Percentiles rank a stretch among this genome's conserved stretches.
These are phyloP conservation scores for Epizoanthus rinbou DNA, from an alignment of 92 coral and sea anemone species.

Conservation along the genomic window DNA sequence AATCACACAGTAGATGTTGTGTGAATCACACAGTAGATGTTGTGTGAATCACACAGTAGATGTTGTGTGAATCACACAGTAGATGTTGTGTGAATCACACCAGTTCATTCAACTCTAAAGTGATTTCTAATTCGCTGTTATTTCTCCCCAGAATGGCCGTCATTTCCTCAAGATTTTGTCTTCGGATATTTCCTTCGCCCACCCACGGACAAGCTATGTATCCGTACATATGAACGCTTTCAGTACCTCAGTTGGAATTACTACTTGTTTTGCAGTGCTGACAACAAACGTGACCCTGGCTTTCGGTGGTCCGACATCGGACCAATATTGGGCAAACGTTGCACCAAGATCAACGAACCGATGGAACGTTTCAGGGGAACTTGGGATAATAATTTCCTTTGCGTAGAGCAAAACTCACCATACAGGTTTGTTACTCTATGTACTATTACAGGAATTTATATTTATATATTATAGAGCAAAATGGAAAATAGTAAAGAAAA, in stretches of 20 bases:
- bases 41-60: too few species aligned
- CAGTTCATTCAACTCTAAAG: too few species aligned
- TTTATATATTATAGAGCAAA: neutral
- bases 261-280: slow-evolving; percentile 77
- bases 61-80: too few species aligned
- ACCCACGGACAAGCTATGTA: slow-evolving; percentile 62
- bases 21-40: too few species aligned
- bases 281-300: slow-evolving; percentile 74
- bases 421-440: slow-evolving; percentile 65
- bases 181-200: slow-evolving; percentile 65
- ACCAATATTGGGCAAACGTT: slow-evolving; percentile 54
- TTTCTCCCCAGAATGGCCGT: slow-evolving; percentile 83
- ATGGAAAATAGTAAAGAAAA: neutral
- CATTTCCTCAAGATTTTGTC: slow-evolving; percentile 82
- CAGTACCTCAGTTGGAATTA: slow-evolving; percentile 70
- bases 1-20: too few species aligned
- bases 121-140: neutral
- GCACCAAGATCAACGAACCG: slow-evolving; percentile 78
- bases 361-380: slow-evolving; percentile 45
- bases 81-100: too few species aligned
- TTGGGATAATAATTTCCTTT: slow-evolving; percentile 89
- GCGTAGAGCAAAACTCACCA: slow-evolving; percentile 68
- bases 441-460: neutral
- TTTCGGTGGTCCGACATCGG: slow-evolving; percentile 85
- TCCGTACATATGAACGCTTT: slow-evolving; percentile 74